Evolutionary conservation across 2,113 vertebrate species (phyloP).

Genomic region (Ochotona princeps): DNA sequence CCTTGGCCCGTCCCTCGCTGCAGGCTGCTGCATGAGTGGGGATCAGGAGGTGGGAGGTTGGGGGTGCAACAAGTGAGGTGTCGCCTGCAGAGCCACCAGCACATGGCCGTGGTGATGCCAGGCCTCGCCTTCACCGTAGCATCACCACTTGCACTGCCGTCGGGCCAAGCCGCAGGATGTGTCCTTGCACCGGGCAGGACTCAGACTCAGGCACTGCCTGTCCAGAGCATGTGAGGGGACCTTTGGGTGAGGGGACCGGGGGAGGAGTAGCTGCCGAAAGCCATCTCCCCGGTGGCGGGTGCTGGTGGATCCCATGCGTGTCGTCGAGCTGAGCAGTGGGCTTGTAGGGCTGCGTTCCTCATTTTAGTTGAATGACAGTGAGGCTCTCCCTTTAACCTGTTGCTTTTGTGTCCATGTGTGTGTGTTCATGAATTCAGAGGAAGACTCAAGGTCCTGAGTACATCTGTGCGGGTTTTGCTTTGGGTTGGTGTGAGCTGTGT

Average conservation of each 20-base stretch:
- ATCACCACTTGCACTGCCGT: background rate
- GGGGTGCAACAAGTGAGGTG: background rate
- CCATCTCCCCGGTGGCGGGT: background rate
- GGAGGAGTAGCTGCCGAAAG: background rate
- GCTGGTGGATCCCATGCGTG: background rate
- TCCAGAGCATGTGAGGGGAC: no score
- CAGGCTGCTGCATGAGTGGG: background rate
- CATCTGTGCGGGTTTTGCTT: background rate
- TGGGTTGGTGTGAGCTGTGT: background rate
- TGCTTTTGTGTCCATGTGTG: background rate
- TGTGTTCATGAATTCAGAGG: background rate
- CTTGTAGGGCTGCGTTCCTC: background rate
- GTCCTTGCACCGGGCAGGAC: background rate
- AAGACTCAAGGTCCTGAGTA: background rate
- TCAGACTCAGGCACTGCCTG: no score
- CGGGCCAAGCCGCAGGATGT: background rate
- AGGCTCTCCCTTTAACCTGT: background rate
- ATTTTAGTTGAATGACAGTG: background rate
- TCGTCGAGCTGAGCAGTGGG: background rate
- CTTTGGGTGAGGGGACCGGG: background rate
- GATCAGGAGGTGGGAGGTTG: background rate
- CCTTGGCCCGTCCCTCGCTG: background rate
- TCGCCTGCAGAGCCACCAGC: background rate
- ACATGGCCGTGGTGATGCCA: background rate
- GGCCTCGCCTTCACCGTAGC: slow-evolving; percentile 16